Percentiles rank a stretch among this genome's conserved stretches.
Evolutionary conservation across 1,140 invertebrate species (phyloP).

Genomic region (Anastrepha ludens): DNA sequence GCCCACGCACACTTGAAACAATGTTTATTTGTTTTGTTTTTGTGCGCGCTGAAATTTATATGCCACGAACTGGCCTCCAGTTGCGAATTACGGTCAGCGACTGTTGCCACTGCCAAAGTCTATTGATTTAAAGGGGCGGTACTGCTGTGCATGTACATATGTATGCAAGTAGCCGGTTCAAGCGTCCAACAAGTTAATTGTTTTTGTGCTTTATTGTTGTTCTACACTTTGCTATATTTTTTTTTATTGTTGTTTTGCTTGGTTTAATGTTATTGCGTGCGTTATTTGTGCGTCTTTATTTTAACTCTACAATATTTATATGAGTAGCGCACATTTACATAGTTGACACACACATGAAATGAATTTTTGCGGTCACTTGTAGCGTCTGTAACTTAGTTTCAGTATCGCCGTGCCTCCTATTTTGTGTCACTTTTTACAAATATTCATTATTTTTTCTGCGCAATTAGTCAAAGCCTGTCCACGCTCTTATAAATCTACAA

Average conservation of each 20-base stretch:
- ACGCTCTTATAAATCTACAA: too few relatives aligned
- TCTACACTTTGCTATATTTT: background rate
- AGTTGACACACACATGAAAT: conserved; percentile 1
- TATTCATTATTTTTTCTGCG: too few relatives aligned
- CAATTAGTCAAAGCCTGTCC: too few relatives aligned
- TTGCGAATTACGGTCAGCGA: background rate
- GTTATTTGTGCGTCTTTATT: background rate
- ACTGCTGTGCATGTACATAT: background rate
- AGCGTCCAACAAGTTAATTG: conserved; percentile 17
- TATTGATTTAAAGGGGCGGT: conserved; percentile 9
- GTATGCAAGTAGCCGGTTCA: background rate
- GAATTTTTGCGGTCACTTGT: conserved; percentile 23
- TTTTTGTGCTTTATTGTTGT: background rate
- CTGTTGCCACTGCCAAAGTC: conserved; percentile 12
- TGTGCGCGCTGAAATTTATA: conserved; percentile 23
- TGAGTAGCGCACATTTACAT: background rate
- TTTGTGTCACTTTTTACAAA: too few relatives aligned
- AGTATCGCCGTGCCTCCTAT: too few relatives aligned
- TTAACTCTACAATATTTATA: background rate
- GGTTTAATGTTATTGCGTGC: background rate
- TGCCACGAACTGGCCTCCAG: conserved; percentile 22
- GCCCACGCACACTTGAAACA: conserved; percentile 34
- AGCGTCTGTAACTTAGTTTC: background rate
- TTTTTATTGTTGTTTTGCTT: background rate
- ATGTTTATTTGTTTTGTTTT: background rate